Conservation (phyloP, 2,888 invertebrate genomes). For the Abrostola triplasia region DNA sequence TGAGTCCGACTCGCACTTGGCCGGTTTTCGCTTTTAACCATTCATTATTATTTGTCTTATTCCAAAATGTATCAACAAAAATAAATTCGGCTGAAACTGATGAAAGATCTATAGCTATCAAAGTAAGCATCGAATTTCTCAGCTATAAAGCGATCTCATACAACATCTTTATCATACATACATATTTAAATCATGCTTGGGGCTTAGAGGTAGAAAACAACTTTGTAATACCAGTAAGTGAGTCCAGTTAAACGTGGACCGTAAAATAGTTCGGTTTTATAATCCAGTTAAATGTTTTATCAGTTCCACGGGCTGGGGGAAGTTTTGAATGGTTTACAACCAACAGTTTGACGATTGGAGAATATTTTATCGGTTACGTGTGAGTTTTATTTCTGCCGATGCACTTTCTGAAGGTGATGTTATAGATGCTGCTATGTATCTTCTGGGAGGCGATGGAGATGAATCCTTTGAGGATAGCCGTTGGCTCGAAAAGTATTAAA, state of each 20-base stretch:
- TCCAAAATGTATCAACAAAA: too few species aligned
- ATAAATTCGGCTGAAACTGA: too few species aligned
- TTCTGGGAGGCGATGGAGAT: neutral
- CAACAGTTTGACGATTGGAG: constrained; percentile 35
- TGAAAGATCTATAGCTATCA: too few species aligned
- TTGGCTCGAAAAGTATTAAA: too few species aligned
- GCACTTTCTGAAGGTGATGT: neutral
- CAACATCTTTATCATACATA: too few species aligned
- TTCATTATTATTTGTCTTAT: too few species aligned
- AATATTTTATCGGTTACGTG: constrained; percentile 37
- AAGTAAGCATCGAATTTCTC: too few species aligned
- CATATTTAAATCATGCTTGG: neutral
- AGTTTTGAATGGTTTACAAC: constrained; percentile 37
- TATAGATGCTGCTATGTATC: neutral
- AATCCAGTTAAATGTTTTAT: constrained; percentile 57
- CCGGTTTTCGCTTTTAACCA: too few species aligned
- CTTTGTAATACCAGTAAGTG: constrained; percentile 48
- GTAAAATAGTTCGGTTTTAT: constrained; percentile 61
- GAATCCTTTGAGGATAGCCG: too few species aligned
- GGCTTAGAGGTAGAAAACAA: constrained; percentile 10
- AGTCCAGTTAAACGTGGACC: constrained; percentile 41
- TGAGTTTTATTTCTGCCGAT: neutral
- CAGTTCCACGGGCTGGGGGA: constrained; percentile 36
- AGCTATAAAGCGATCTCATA: too few species aligned
- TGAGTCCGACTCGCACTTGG: too few species aligned